A percentile compares a stretch with the other conserved stretches of the same genome.
These are phyloP conservation scores for Cephalopterus ornatus DNA, from an alignment of 2,113 vertebrate species.

Conservation along the genomic window DNA sequence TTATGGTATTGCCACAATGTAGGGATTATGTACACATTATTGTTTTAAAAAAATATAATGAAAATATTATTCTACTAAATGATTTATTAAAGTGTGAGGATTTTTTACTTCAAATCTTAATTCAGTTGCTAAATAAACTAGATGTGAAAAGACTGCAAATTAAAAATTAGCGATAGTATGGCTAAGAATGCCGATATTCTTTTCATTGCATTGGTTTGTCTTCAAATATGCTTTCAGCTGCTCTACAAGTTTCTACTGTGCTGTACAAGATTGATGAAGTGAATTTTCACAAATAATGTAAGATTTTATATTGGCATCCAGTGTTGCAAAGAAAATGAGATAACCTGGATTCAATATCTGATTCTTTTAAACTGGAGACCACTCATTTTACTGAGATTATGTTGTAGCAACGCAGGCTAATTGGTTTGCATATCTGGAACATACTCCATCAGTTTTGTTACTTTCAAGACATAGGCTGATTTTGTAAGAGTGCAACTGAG, in stretches of 20 bases:
- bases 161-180: neutral
- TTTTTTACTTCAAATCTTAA: neutral
- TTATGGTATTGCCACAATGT: neutral
- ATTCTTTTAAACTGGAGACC: neutral
- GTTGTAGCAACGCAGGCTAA: neutral
- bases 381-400: constrained; percentile 3
- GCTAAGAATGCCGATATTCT: neutral
- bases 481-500: neutral
- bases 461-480: neutral
- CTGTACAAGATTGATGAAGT: neutral
- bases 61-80: neutral
- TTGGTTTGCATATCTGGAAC: constrained; percentile 8
- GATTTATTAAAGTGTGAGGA: fast-evolving
- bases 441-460: neutral
- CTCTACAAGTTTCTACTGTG: neutral
- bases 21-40: neutral
- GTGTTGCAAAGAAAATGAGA: neutral
- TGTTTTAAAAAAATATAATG: neutral
- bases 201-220: neutral
- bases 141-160: neutral
- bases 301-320: neutral
- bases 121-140: neutral
- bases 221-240: neutral
- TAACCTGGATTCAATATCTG: neutral
- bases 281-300: neutral